phyloP scores from a whole-genome alignment of 2,113 vertebrate genomes.

The Hydrochoerus hydrochaeris region DNA sequence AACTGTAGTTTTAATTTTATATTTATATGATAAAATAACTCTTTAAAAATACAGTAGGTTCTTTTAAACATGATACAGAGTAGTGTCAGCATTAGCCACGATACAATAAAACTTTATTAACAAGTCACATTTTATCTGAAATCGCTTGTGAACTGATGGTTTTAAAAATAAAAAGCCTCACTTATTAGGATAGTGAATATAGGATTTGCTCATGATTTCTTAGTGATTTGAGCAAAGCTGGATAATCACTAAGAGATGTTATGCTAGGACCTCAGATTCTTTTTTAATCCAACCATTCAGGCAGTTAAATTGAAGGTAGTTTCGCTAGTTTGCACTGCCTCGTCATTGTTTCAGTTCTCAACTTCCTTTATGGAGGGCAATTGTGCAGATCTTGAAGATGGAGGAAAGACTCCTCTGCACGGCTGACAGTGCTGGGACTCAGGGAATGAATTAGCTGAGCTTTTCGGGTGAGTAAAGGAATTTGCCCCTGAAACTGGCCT shows the following conservation, averaged over 20 bases:
- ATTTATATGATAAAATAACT: neutral
- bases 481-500: neutral
- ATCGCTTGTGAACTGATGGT: neutral
- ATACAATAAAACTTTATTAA: slow-evolving; percentile 19
- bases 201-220: slow-evolving; percentile 40
- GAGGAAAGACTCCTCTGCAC: neutral
- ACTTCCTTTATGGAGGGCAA: slow-evolving; percentile 50
- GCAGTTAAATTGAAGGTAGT: slow-evolving; percentile 38
- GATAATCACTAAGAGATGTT: neutral
- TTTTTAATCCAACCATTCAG: slow-evolving; percentile 17
- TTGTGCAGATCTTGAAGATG: neutral
- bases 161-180: slow-evolving; percentile 21
- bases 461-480: slow-evolving; percentile 26
- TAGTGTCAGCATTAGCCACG: neutral
- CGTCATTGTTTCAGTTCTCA: slow-evolving; percentile 49
- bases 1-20: neutral
- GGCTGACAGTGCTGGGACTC: neutral
- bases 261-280: neutral
- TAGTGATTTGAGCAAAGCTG: slow-evolving; percentile 2
- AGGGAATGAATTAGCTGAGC: neutral
- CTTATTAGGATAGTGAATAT: neutral
- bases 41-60: neutral
- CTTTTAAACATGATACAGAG: neutral
- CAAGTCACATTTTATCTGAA: neutral
- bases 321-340: slow-evolving; percentile 22